Evolutionary conservation across 2,113 vertebrate genomes (phyloP).

Genomic region (Hippoglossus stenolepis): DNA sequence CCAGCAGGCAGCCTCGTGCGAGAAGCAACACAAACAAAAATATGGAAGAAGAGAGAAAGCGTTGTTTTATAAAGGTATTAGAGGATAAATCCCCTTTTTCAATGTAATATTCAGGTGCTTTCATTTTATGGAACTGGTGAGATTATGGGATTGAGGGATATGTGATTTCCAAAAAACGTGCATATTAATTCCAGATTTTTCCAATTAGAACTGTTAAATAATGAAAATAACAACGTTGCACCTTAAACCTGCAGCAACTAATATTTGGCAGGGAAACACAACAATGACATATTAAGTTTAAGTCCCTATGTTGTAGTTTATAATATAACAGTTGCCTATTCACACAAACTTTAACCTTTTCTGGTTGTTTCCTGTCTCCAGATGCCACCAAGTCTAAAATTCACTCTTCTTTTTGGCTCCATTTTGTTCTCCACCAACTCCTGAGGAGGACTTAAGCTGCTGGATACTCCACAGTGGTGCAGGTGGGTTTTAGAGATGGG

Average conservation of each 20-base stretch:
- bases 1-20: conserved; percentile 88
- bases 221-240: background rate
- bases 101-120: conserved; percentile 11
- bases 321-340: too few relatives aligned
- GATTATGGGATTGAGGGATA: background rate
- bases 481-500: too few relatives aligned
- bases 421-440: too few relatives aligned
- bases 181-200: too few relatives aligned
- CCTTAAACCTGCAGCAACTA: background rate
- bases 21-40: conserved; percentile 88
- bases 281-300: background rate
- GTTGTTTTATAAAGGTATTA: background rate
- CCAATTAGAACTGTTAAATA: too few relatives aligned
- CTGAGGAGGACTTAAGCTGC: too few relatives aligned
- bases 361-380: too few relatives aligned
- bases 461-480: too few relatives aligned
- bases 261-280: background rate
- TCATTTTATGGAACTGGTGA: background rate
- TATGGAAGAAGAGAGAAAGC: conserved; percentile 54
- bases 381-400: too few relatives aligned
- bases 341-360: too few relatives aligned
- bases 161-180: background rate
- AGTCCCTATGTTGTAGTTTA: too few relatives aligned
- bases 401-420: too few relatives aligned
- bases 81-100: background rate